A percentile compares a stretch with the other conserved stretches of the same genome.
These are phyloP conservation scores for Leptobrachium ailaonicum DNA, from an alignment of 2,113 vertebrate genomes.

Conservation along the genomic window DNA sequence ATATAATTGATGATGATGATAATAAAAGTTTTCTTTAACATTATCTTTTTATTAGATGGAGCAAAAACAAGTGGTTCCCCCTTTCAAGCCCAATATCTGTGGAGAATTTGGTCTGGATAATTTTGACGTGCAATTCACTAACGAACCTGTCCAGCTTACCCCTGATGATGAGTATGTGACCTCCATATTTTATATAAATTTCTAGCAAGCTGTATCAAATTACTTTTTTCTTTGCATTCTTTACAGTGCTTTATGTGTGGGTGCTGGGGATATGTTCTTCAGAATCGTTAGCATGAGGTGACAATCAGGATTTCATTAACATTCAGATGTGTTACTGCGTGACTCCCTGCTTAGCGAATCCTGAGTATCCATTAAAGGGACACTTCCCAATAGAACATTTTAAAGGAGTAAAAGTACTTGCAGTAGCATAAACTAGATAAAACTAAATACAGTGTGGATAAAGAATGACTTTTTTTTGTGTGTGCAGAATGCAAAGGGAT, in stretches of 20 bases:
- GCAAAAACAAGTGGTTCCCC: conserved; percentile 96
- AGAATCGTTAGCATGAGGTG: neutral
- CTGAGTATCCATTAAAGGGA: neutral
- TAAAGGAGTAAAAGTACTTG: no score
- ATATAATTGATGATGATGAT: no score
- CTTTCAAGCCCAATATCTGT: conserved; percentile 98
- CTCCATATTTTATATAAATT: neutral
- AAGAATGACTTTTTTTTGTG: no score
- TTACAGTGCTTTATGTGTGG: neutral
- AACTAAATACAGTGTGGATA: no score
- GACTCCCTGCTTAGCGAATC: neutral
- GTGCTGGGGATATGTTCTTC: neutral
- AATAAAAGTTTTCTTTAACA: no score
- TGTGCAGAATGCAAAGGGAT: no score
- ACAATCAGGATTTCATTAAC: neutral
- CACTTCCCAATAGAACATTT: neutral
- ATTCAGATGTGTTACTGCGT: neutral
- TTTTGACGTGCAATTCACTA: conserved; percentile 97
- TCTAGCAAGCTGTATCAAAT: no score
- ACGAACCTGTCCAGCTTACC: conserved; percentile 96
- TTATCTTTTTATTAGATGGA: conserved; percentile 82
- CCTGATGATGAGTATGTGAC: conserved; percentile 96
- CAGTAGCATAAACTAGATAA: no score
- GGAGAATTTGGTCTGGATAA: conserved; percentile 98
- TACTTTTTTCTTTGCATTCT: no score